Evolutionary conservation across 2,797 vertebrate species (phyloP), one percentile per base, ranked within the genome.

Genomic region (Hoplostethus mediterraneus): DNA sequence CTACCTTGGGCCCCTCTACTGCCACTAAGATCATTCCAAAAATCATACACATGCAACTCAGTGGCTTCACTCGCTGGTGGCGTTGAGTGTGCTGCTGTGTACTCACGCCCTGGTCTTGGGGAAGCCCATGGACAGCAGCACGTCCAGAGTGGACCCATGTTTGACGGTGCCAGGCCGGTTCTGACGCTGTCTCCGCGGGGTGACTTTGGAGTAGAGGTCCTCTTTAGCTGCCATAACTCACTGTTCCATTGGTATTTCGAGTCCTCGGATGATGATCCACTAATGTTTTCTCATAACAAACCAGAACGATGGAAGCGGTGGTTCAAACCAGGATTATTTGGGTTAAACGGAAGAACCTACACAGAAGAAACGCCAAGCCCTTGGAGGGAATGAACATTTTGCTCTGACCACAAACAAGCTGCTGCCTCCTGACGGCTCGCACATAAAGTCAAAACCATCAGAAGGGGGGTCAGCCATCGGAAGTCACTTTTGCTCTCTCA

Each of bases 101-200:
- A 98, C 97, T 99, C 93, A 99, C 97, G 97, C 97, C 91, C 97
- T 96, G 80, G 95, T 95, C 89, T 95, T 96, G 73, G 97, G 97
- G 90, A 98, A 98, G 61, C 97, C 97, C 97, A 98, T 98, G 86
- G 97, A 97, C 77, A 98, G 95, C 72, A 98, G 95, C 85, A 98
- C 95, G 74, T 98, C 97, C 91, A 98, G 93, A 83, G 96, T 93
- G 2, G 96, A 96, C 78, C 97, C 97, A 73, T 97, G 97, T 86
- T 97, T 98, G 92, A 98, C 67, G 84, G 96, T 97, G 60, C 94
- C 94, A 11, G 95, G 81, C 61, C 97, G 96, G 90, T 44, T 95
- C 94, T 97, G 97, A 71, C 96, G 92, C 94, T 91, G 94, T 88
- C 96, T 95, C 83, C 97, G 94, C 71, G 97, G 97, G 87, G 96